A percentile compares a stretch with the other conserved stretches of the same genome.
These are phyloP conservation scores for Cheilosia soror DNA, from an alignment of 2,888 invertebrate genomes.

Conservation along the genomic window DNA sequence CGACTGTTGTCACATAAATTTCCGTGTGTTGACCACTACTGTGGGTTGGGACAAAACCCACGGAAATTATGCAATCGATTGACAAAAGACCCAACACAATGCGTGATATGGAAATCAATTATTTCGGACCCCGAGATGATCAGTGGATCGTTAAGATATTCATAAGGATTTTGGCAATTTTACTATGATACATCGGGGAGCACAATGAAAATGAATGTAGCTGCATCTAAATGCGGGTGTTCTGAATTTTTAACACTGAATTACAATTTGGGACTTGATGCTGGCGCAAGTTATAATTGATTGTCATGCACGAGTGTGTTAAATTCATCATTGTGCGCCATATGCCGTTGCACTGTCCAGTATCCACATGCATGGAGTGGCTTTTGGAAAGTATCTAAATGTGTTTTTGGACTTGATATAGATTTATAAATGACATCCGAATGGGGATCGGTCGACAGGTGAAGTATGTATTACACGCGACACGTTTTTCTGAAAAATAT, in stretches of 20 bases:
- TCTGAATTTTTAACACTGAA: conserved; percentile 10
- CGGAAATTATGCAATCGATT: conserved; percentile 1
- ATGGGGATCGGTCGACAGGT: too few relatives aligned
- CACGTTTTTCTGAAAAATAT: too few relatives aligned
- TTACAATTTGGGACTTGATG: conserved; percentile 25
- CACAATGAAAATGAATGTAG: not conserved
- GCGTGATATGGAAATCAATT: conserved; percentile 37
- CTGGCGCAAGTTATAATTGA: conserved; percentile 42
- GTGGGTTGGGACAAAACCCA: not conserved
- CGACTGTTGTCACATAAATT: conserved; percentile 54
- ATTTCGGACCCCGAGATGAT: conserved; percentile 21
- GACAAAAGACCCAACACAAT: not conserved
- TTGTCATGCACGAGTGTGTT: conserved; percentile 40
- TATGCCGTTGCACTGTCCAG: conserved; percentile 10
- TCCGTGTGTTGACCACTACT: not conserved
- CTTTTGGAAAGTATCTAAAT: not conserved
- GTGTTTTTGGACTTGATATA: not conserved
- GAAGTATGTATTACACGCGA: too few relatives aligned
- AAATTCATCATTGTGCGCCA: conserved; percentile 36
- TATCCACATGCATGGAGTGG: not conserved
- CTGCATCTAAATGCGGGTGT: conserved; percentile 2
- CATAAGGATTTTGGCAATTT: conserved; percentile 17
- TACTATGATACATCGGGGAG: not conserved
- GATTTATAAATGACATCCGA: conserved; percentile 1
- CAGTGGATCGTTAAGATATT: conserved; percentile 18